Base-by-base conservation (phyloP, 64 coral and sea anemone species). In the Astreopora myriophthalma region DNA sequence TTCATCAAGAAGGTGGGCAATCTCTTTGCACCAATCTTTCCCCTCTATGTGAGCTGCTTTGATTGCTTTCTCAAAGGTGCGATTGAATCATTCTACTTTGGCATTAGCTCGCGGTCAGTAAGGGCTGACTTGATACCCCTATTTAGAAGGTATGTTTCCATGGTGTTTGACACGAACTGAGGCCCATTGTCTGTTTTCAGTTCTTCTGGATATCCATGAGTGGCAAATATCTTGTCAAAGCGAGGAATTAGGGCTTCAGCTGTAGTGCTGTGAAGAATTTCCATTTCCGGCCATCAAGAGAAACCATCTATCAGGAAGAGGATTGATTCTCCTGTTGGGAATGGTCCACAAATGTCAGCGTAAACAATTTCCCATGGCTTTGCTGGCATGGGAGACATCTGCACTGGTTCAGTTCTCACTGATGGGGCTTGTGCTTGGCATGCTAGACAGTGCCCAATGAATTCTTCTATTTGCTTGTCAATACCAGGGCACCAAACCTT, bases 331-430 rank as follows among this genome's bases (percentile, higher is more conserved):
- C 73, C 81, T 34, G 61, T 32, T 85, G 81, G 22, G n/a, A 68
- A 68, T 85, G 32, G 32, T 34, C 81, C 33, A 23, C 33, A 85
- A 29, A 85, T 36, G 37, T 85, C 60, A 39, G 52, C 27, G 14
- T 85, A 35, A 28, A 85, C n/a, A 17, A 68, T 17, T n/a, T 37
- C 24, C 32, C 81, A 68, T 33, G 81, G 81, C 32, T 68, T 22
- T 38, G 61, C 33, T 5, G 61, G 81, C 61, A 85, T 85, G 16
- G 55, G 27, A 25, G 57, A 63, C 81, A 85, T 85, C n/a, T 65
- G 60, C 26, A 85, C 27, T 25, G 81, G 60, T 25, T 85, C 25
- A 38, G 58, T 30, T 5, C 17, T 69, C 16, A 57, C 11, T 69
- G 14, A 63, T 58, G 81, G 77, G 22, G 12, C 77, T 51, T 81